phyloP scores from a whole-genome alignment of 2,888 invertebrate genomes.

The Apamea epomidion region DNA sequence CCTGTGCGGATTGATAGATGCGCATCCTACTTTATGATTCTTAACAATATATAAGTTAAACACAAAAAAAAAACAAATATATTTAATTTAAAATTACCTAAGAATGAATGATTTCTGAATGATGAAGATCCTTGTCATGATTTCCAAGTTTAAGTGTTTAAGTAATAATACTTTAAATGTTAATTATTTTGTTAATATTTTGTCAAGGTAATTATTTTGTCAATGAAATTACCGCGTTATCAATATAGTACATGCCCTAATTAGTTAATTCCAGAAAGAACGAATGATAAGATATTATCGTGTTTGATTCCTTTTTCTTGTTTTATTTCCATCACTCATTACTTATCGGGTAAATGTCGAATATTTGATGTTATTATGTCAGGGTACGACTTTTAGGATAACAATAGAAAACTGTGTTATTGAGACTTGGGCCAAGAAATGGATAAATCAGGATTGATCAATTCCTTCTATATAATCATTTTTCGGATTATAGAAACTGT shows the following conservation, averaged over 20 bases:
- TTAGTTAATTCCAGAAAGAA: constrained; percentile 43
- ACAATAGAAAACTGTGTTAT: background rate
- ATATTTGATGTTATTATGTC: constrained; percentile 2
- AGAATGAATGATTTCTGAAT: background rate
- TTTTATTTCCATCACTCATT: constrained; percentile 16
- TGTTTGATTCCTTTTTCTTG: constrained; percentile 11
- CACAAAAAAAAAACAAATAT: background rate
- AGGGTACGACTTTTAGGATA: background rate
- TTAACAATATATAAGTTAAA: background rate
- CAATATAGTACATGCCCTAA: constrained; percentile 25
- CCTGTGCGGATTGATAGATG: no score
- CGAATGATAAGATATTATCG: constrained; percentile 21
- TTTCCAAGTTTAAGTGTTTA: background rate
- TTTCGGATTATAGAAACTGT: no score
- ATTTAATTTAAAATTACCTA: fast-evolving
- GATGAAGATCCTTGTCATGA: background rate
- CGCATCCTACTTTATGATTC: background rate
- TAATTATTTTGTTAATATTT: constrained; percentile 2
- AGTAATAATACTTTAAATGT: background rate
- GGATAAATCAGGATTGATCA: no score
- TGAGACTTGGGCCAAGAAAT: background rate
- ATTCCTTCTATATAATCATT: no score
- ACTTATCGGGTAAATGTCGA: constrained; percentile 10
- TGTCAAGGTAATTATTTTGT: no score
- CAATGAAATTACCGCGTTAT: constrained; percentile 21